A percentile compares a stretch with the other conserved stretches of the same genome.
Conservation (phyloP, 2,797 vertebrate genomes). For the Thaleichthys pacificus region DNA sequence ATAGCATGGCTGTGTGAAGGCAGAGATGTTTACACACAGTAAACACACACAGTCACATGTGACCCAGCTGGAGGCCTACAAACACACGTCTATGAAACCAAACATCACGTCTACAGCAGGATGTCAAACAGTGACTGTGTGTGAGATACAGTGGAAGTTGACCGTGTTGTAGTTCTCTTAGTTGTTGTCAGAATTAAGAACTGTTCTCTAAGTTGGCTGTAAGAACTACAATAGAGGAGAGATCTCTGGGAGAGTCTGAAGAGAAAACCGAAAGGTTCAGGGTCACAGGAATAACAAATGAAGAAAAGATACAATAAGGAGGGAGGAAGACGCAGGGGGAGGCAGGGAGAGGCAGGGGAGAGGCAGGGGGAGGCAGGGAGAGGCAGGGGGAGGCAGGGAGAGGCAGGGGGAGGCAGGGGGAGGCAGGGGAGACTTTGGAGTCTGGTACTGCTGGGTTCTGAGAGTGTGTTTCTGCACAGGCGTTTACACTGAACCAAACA, state of each 20-base stretch:
- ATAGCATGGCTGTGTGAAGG: neutral
- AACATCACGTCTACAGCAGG: neutral
- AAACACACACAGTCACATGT: neutral
- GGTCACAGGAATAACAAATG: neutral
- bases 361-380: neutral
- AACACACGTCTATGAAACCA: too few species aligned
- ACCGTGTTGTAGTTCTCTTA: too few species aligned
- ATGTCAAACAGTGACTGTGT: neutral
- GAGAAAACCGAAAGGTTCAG: neutral
- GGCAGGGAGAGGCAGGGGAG: slow-evolving; percentile 20
- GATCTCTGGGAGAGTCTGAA: neutral
- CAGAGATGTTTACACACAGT: neutral
- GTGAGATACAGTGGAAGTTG: too few species aligned
- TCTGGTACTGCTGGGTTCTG: slow-evolving; percentile 61
- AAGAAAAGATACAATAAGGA: neutral
- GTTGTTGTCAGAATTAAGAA: neutral
- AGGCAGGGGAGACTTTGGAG: slow-evolving; percentile 24
- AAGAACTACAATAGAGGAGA: too few species aligned
- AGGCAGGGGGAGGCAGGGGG: slow-evolving; percentile 24
- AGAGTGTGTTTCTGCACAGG: slow-evolving; percentile 61
- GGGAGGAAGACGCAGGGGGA: neutral
- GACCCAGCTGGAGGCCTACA: too few species aligned
- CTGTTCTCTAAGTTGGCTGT: neutral
- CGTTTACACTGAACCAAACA: slow-evolving; percentile 63
- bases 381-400: slow-evolving; percentile 10